Base-by-base conservation (phyloP, 2,113 vertebrate genomes). In the Alligator mississippiensis region DNA sequence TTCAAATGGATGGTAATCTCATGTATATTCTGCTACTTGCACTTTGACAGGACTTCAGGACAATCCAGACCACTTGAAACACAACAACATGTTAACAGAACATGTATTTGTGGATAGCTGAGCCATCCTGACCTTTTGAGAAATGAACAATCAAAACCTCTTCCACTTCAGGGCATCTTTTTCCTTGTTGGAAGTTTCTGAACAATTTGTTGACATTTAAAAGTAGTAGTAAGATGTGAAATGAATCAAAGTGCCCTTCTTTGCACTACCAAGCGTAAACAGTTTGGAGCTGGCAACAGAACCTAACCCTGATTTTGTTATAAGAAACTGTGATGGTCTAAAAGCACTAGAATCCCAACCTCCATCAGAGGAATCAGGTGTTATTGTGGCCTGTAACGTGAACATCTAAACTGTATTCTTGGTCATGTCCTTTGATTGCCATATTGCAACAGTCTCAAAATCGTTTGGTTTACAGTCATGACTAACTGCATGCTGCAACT, bases 401-500 rank as follows among this genome's bases (percentile, higher is more conserved):
- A 8, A 8, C 2, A 54, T 74, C 11, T 1, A 3, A 18, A 5
- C 4, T n/a, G 22, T 17, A 9, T 0, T 24, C 12, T 13, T 4
- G 9, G 30, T 11, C 6, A 13, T 74, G 47, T 47, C 21, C 70
- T 72, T 18, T 34, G 13, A 9, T 34, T 70, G 66, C 30, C 0
- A 2, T 64, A 2, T 5, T 16, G 47, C 19, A 5, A 13, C 54
- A 11, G 1, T 1, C 38, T 1, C 47, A 6, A 47, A 24, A 21
- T 3, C 25, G 9, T 12, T 4, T 10, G 38, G 9, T 59, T 47
- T 0, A 1, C 1, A 5, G 3, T 34, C n/a, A 28, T 21, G 19
- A 68, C 25, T 3, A 12, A 0, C 1, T 0, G 2, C 8, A 6
- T 0, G 9, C n/a, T 17, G 38, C 6, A 55, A 22, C 0, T 1